Evolutionary conservation across 2,888 invertebrate species (phyloP).

Genomic region (Cheilosia impressa): DNA sequence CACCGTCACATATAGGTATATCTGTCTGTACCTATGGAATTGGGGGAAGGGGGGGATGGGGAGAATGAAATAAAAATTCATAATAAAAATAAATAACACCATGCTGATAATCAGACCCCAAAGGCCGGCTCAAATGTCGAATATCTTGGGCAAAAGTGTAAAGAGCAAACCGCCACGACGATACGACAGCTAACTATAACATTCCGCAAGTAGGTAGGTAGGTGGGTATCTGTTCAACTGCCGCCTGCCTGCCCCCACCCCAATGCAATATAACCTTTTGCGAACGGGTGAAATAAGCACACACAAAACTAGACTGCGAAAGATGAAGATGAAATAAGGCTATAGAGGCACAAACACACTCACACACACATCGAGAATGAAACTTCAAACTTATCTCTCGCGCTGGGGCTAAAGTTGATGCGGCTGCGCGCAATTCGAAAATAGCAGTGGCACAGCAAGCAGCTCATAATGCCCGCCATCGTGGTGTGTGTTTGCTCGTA

Average conservation of each 20-base stretch:
- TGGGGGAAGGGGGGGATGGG: neutral
- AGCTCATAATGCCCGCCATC: slow-evolving; percentile 36
- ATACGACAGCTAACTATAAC: slow-evolving; percentile 68
- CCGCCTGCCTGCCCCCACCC: slow-evolving; percentile 1
- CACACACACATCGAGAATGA: slow-evolving; percentile 3
- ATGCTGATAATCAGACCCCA: slow-evolving; percentile 73
- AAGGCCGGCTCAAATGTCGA: slow-evolving; percentile 75
- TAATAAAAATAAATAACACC: slow-evolving; percentile 74
- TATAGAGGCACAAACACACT: slow-evolving; percentile 39
- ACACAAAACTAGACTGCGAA: slow-evolving; percentile 63
- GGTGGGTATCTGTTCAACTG: slow-evolving; percentile 26
- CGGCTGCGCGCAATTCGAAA: slow-evolving; percentile 36
- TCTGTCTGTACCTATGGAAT: slow-evolving; percentile 28
- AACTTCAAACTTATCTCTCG: slow-evolving; percentile 32
- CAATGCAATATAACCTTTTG: slow-evolving; percentile 61
- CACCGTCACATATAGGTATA: slow-evolving; percentile 4
- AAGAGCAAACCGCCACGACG: slow-evolving; percentile 69
- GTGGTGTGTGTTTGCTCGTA: slow-evolving; percentile 50
- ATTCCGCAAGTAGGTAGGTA: slow-evolving; percentile 64
- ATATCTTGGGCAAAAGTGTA: slow-evolving; percentile 74
- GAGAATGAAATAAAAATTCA: slow-evolving; percentile 33
- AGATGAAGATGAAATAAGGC: slow-evolving; percentile 64
- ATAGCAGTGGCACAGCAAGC: slow-evolving; percentile 28
- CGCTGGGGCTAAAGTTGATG: slow-evolving; percentile 63
- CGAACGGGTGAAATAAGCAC: slow-evolving; percentile 52